Evolutionary conservation across 37 sponge, comb jelly and placozoan species (phyloP), one percentile per base, ranked within the genome.

Genomic region (Hexactinellida sp.): DNA sequence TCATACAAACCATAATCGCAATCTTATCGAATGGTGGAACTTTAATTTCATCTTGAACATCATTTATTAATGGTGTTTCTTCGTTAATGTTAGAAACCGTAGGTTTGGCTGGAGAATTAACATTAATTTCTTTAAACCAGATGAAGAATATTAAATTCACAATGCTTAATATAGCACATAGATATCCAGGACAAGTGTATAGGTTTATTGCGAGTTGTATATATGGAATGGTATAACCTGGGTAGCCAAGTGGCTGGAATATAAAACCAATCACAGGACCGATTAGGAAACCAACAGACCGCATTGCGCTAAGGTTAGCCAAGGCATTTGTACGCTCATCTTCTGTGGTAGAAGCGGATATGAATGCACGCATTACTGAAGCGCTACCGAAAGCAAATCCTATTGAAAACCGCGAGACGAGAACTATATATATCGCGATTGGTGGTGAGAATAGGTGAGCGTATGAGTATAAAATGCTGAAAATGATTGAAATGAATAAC

Each of bases 351-450:
- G 76, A 7, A 23, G 76, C 5, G 21, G 76, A 23, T 25, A 63
- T 63, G 76, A 32, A 63, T 32, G 76, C 76, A 32, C 76, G 76
- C 76, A 63, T 63, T 3, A 63, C 76, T 32, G 76, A 63, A 63
- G 76, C 30, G 5, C 21, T 63, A 7, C 76, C 76, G 34, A 63
- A 63, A 32, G 28, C 30, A n/a, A 63, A 63, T 32, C 76, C 76
- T 10, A 63, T 63, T 10, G 13, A 32, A 23, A 63, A 28, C 34
- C 76, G 76, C 34, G 76, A 32, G 13, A 63, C 32, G 5, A 63
- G 76, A 25, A 63, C 34, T 25, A 63, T 63, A 28, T 63, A 63
- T 32, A 63, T 63, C 3, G 76, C 76, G 5, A 63, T 1, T 25
- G 25, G 30, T 21, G 76, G 30, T 63, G 76, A n/a, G 30, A 63